Evolutionary conservation across 2,113 vertebrate species (phyloP).

Genomic region (Gymnogyps californianus): DNA sequence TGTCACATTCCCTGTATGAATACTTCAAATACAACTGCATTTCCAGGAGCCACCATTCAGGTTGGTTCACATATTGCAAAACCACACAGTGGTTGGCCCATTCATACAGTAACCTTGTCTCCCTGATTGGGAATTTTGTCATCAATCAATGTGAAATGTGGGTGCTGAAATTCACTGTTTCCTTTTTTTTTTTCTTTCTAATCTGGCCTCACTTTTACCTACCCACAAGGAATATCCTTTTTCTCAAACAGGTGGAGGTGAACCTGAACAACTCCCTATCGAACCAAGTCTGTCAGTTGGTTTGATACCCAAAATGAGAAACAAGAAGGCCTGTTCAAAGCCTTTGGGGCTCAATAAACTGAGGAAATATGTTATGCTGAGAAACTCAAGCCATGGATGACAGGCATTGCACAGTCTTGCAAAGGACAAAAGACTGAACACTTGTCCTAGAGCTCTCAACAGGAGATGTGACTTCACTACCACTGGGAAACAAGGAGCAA

Average conservation of each 20-base stretch:
- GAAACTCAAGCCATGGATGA: not conserved
- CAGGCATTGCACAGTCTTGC: not conserved
- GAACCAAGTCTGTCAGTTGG: not conserved
- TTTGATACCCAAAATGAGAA: not conserved
- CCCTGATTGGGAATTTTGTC: not conserved
- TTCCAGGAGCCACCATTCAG: not conserved
- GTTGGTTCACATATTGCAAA: not conserved
- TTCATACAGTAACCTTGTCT: not conserved
- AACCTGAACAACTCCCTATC: not conserved
- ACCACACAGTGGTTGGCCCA: not conserved
- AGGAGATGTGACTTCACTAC: not conserved
- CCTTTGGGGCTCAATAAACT: not conserved
- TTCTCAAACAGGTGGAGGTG: not conserved
- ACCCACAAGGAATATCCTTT: not conserved
- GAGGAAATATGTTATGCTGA: not conserved
- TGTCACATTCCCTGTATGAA: not conserved
- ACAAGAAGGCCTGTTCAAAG: not conserved
- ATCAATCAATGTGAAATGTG: not conserved
- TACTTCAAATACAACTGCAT: not conserved
- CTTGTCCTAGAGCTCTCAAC: not conserved
- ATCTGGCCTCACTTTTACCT: not conserved
- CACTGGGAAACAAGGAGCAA: not conserved
- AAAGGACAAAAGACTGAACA: not conserved
- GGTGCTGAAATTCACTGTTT: not conserved
- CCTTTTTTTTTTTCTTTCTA: not conserved